These are phyloP conservation scores for Alitta virens DNA, from an alignment of 2,888 invertebrate species.

Conservation along the genomic window DNA sequence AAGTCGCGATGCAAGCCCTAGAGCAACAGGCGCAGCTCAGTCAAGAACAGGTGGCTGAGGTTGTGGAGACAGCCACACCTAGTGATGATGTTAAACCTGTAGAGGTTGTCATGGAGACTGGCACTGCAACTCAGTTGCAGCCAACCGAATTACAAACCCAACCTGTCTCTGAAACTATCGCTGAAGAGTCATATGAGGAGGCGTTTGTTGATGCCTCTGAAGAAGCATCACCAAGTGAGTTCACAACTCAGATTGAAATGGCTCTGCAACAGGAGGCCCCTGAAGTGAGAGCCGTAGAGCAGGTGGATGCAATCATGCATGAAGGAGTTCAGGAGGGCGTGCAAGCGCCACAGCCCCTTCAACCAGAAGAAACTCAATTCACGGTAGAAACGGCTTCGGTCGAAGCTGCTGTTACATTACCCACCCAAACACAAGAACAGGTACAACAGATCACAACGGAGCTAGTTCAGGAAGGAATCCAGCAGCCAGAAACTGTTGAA, in stretches of 20 bases:
- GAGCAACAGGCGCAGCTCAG: neutral
- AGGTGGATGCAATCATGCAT: neutral
- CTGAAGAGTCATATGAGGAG: conserved; percentile 18
- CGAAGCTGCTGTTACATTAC: conserved; percentile 1
- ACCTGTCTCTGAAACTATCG: neutral
- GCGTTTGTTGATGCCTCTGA: conserved; percentile 11
- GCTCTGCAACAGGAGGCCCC: neutral
- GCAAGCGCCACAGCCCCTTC: neutral
- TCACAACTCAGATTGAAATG: neutral
- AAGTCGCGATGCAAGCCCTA: neutral
- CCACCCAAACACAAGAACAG: neutral
- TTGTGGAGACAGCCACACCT: neutral
- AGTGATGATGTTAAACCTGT: neutral
- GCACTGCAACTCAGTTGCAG: neutral
- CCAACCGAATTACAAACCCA: neutral
- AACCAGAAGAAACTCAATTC: neutral
- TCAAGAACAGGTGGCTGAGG: neutral
- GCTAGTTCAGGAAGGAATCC: neutral
- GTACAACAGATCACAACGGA: conserved; percentile 5
- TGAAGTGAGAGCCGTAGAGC: conserved; percentile 2
- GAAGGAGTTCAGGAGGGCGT: conserved; percentile 2
- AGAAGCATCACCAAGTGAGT: neutral
- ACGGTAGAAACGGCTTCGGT: neutral
- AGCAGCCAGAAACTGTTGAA: neutral
- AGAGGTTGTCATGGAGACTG: neutral